Percentiles rank a stretch among this genome's conserved stretches.
phyloP scores from a whole-genome alignment of 2,797 vertebrate genomes.

The Adelosebastes latens region DNA sequence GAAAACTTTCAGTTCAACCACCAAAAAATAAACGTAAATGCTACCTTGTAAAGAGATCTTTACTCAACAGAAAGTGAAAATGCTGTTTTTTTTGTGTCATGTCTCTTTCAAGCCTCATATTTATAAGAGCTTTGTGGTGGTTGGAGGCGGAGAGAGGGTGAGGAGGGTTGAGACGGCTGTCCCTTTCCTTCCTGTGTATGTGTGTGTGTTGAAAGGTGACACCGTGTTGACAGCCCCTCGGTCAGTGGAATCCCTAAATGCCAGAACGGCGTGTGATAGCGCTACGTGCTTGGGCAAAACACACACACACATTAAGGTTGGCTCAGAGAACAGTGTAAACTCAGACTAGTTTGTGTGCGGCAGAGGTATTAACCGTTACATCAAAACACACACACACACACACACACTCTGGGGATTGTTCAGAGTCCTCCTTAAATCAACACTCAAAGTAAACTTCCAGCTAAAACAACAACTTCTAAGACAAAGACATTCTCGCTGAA shows the following conservation, averaged over 20 bases:
- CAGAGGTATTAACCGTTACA: constrained; percentile 2
- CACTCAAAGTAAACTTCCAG: constrained; percentile 18
- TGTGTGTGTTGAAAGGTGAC: constrained; percentile 76
- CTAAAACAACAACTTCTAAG: not conserved
- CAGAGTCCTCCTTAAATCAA: constrained; percentile 8
- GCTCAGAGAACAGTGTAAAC: constrained; percentile 27
- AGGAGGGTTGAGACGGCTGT: constrained; percentile 39
- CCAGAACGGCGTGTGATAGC: constrained; percentile 55
- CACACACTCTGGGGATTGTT: not conserved
- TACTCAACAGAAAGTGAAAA: not conserved
- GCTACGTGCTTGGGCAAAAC: constrained; percentile 34
- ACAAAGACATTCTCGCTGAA: constrained; percentile 19
- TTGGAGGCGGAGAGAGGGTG: not conserved
- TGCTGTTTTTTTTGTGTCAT: not conserved
- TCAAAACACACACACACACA: constrained; percentile 5
- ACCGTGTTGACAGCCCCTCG: constrained; percentile 69
- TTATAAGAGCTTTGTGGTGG: constrained; percentile 19
- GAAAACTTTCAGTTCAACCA: not conserved
- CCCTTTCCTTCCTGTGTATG: constrained; percentile 49
- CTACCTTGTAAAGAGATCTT: not conserved
- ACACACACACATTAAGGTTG: constrained; percentile 14
- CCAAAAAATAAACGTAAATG: not conserved
- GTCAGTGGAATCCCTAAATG: constrained; percentile 76
- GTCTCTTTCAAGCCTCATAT: constrained; percentile 20
- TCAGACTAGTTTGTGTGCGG: constrained; percentile 24